Base-by-base conservation (phyloP, 2,797 vertebrate species). In the Parauchenoglanis ngamensis region DNA sequence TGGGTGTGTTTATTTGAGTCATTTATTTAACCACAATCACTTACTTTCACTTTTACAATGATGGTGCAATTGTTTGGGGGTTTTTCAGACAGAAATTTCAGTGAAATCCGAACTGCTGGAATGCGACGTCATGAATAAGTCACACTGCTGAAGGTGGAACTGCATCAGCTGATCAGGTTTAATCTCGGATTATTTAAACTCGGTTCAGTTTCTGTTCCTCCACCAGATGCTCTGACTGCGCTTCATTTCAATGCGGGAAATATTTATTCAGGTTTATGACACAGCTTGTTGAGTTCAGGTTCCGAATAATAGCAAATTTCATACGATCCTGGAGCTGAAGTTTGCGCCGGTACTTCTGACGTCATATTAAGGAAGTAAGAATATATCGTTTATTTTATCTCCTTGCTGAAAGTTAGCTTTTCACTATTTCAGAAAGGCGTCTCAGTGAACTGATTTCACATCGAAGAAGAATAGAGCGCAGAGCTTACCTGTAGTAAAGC, bases 31-130 rank as follows among this genome's bases (percentile, higher is more conserved):
- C 23, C 7, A 7, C 77, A 79, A 13, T 7, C 8, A 23, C 40
- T 79, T 59, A 79, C 54, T 80, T 80, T 80, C 78, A 81, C 57
- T 81, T 63, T 63, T 63, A 2, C 17, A 23, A 63, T 35, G 35
- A 40, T 31, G 10, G 1, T 35, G 44, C 15, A n/a, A 76, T 3
- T 49, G 40, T 81, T 61, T 35, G 11, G 31, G 78, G 52, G 10
- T 0, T 59, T 81, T 81, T 44, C 10, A 1, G 76, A 23, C n/a
- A 78, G 52, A 78, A 57, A 56, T 31, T 77, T 78, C 28, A 57
- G 76, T 78, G 19, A 57, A 78, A 8, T 78, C 28, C 35, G 44
- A 10, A 61, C 3, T 25, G 10, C 0, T n/a, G 19, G 31, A 67
- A 70, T 70, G 17, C 19, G 17, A 68, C 21, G 4, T 10, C 21